These are phyloP conservation scores for Etia nguti DNA, from an alignment of 2,113 vertebrate species.

Conservation along the genomic window DNA sequence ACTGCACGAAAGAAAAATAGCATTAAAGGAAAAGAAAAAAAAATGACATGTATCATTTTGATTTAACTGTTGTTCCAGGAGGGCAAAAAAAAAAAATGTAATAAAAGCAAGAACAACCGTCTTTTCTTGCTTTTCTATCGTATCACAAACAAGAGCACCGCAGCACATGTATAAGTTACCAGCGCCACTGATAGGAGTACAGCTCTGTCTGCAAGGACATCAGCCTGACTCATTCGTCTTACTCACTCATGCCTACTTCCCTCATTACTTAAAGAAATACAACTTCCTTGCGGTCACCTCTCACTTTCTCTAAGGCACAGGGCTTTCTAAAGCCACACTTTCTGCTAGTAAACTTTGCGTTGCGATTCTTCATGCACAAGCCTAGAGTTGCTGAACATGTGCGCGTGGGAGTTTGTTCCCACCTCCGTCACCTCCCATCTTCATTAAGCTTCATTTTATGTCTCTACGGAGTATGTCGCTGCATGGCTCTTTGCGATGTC, in stretches of 20 bases:
- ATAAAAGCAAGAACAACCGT: background rate
- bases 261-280: background rate
- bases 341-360: background rate
- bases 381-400: background rate
- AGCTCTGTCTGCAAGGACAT: background rate
- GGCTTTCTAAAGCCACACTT: background rate
- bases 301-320: background rate
- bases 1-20: background rate
- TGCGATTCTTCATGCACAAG: background rate
- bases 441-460: background rate
- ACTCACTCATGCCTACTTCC: background rate
- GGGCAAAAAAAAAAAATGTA: background rate
- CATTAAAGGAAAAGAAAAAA: background rate
- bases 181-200: background rate
- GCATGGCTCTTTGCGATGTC: background rate
- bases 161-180: background rate
- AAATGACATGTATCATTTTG: background rate
- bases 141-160: background rate
- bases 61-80: background rate
- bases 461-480: background rate
- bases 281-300: background rate
- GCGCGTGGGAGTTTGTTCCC: background rate
- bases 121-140: background rate
- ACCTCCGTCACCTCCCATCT: background rate
- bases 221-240: conserved; percentile 12